These are phyloP conservation scores for Colinus virginianus DNA, from an alignment of 2,113 vertebrate genomes.

Conservation along the genomic window DNA sequence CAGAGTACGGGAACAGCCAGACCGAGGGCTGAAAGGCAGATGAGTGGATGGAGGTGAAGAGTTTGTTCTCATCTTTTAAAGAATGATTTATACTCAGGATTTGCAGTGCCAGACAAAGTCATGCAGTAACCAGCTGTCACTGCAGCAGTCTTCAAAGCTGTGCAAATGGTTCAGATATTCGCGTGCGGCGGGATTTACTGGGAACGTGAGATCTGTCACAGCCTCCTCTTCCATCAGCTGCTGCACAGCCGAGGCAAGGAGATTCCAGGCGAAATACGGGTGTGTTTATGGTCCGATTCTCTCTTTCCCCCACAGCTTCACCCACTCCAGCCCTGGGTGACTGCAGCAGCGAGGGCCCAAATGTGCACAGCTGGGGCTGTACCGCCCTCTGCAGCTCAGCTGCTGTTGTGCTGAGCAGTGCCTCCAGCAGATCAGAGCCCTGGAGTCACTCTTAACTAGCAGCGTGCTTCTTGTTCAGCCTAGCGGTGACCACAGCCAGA, in stretches of 20 bases:
- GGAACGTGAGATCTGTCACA: neutral
- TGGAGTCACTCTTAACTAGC: neutral
- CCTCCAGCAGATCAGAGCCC: neutral
- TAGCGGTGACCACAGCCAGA: neutral
- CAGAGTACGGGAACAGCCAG: neutral
- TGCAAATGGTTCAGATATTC: neutral
- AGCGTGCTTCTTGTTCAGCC: neutral
- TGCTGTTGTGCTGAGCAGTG: neutral
- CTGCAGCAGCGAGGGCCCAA: neutral
- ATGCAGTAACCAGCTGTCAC: neutral
- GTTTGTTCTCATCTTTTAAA: neutral
- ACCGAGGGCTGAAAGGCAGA: neutral
- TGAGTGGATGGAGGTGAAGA: neutral
- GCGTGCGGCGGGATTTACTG: neutral
- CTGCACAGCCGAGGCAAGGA: neutral
- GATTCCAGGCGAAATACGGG: neutral
- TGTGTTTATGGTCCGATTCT: neutral
- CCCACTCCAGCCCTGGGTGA: neutral
- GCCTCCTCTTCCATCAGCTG: slow-evolving; percentile 9
- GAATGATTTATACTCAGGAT: neutral
- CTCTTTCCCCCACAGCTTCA: neutral
- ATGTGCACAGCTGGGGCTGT: neutral
- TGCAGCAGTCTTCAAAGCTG: neutral
- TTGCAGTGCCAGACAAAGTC: neutral
- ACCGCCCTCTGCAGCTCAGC: slow-evolving; percentile 55